Percentiles rank a stretch among this genome's conserved stretches.
Conservation (phyloP, 2,888 invertebrate species). For the Chrysolina oricalcia region DNA sequence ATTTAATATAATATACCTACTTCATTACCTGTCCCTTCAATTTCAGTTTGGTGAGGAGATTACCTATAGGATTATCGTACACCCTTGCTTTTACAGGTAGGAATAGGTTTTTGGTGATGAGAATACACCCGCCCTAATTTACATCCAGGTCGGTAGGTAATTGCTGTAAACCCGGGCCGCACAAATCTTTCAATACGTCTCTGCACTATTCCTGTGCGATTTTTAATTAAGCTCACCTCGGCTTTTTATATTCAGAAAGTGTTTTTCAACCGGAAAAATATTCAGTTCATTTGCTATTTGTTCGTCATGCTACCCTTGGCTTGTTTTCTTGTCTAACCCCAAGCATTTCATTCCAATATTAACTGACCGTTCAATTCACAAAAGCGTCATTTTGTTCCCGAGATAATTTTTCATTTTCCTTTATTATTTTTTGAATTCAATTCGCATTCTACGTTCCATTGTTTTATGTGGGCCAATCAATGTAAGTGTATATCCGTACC, state of each 20-base stretch:
- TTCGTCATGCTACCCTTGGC: slow-evolving; percentile 66
- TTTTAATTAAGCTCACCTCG: slow-evolving; percentile 71
- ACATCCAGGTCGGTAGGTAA: neutral
- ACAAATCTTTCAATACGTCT: neutral
- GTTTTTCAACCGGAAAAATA: slow-evolving; percentile 70
- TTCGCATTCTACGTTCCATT: slow-evolving; percentile 43
- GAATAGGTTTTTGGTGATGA: no score
- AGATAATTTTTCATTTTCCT: slow-evolving; percentile 43
- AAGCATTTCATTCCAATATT: slow-evolving; percentile 59
- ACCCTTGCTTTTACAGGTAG: no score
- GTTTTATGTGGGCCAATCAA: slow-evolving; percentile 45
- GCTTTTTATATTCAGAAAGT: slow-evolving; percentile 70
- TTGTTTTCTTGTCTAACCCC: slow-evolving; percentile 68
- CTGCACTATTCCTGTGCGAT: slow-evolving; percentile 66
- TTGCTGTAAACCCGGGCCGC: neutral
- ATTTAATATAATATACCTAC: no score
- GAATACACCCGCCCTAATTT: no score
- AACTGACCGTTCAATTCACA: slow-evolving; percentile 56
- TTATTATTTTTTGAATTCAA: slow-evolving; percentile 36
- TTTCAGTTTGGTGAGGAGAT: no score
- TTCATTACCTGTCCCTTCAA: no score
- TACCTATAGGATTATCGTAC: no score
- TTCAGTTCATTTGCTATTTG: slow-evolving; percentile 70
- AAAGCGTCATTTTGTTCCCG: slow-evolving; percentile 43
- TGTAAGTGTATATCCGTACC: slow-evolving; percentile 33